phyloP scores from a whole-genome alignment of 2,797 vertebrate species.

The Adelosebastes latens region DNA sequence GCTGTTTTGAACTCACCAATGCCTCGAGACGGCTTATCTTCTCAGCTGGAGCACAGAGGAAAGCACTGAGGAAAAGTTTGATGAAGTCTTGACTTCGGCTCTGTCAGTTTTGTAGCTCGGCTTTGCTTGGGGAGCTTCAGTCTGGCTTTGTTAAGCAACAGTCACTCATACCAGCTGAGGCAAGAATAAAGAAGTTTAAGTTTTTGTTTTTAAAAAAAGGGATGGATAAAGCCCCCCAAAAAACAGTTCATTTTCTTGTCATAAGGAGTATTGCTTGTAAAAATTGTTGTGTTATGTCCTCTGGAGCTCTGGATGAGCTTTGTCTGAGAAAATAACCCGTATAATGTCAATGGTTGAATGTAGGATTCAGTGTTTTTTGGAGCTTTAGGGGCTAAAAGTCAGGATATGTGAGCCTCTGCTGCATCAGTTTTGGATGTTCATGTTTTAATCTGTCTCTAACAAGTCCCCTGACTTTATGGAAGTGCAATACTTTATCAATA shows the following conservation, averaged over 20 bases:
- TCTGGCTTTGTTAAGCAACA: constrained; percentile 11
- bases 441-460: background rate
- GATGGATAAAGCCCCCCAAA: too few relatives aligned
- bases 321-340: background rate
- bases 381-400: background rate
- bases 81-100: constrained; percentile 52
- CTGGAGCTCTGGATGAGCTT: background rate
- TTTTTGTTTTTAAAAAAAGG: background rate
- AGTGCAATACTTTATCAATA: background rate
- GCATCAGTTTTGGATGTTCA: background rate
- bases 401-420: background rate
- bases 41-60: constrained; percentile 46
- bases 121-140: background rate
- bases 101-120: background rate
- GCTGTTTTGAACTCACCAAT: constrained; percentile 42
- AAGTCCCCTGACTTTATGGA: too few relatives aligned
- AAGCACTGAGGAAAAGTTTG: constrained; percentile 43
- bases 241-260: background rate
- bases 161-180: background rate
- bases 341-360: background rate
- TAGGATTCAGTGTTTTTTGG: background rate
- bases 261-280: background rate
- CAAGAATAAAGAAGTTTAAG: background rate
- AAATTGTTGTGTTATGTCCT: background rate
- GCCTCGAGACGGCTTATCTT: constrained; percentile 67